Base-by-base conservation (phyloP, 1,140 invertebrate genomes). In the Drosophila teissieri region DNA sequence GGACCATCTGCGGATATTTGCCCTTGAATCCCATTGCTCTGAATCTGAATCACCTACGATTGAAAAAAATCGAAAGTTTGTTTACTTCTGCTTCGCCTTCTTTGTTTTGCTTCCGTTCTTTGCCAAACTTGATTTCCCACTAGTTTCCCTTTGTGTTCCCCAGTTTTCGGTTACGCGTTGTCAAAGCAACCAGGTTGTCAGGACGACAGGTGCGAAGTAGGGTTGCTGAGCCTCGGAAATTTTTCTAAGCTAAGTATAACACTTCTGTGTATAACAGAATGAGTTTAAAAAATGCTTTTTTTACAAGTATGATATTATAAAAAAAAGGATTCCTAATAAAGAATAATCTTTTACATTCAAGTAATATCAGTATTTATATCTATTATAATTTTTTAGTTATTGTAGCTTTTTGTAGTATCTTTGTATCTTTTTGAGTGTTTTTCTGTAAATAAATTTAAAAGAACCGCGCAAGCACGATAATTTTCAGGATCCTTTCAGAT, bases 1-100 rank as follows among this genome's bases (percentile, higher is more conserved):
- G 74, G 52, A 90, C 89, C 48, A 92, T 60, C 64, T 92, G 88
- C 27, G 91, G 84, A 80, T 78, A 89, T 42, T 90, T 70, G 62
- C 58, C 52, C 42, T 88, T 89, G 57, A 84, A 64, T 39, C 73
- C 68, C 85, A 89, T 89, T 61, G 36, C n/a, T 44, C 10, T 52
- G 55, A 12, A 27, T 7, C 6, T 27, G 27, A 37, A 37, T 52
- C 56, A 55, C 72, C 48, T 31, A 48, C 7, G 14, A 55, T 2
- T 37, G 37, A 19, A 31, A 60, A 57, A 69, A 70, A 60, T 63
- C 52, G 55, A 65, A 86, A 62, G 77, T 80, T 69, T 77, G 63
- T 80, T 84, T 72, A 76, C 57, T 44, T 40, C 51, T 48, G 19
- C 60, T 46, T 64, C 45, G 64, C 45, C 46, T 40, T 40, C 22